Conservation (phyloP, 2,797 vertebrate genomes). For the Lacerta agilis region DNA sequence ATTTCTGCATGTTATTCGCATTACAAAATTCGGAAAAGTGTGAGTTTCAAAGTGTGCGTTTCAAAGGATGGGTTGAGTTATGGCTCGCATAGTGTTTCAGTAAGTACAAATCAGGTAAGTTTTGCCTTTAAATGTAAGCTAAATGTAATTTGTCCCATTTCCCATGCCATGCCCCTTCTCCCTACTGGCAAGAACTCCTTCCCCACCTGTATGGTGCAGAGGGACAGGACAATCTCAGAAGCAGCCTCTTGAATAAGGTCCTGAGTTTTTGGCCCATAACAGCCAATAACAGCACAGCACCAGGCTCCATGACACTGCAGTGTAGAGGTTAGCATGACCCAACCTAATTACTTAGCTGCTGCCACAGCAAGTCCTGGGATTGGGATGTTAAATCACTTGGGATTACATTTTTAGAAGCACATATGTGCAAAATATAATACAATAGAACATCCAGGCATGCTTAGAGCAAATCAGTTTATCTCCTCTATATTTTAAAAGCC, state of each 20-base stretch:
- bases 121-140: too few species aligned
- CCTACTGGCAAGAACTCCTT: background rate
- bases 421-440: constrained; percentile 27
- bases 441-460: constrained; percentile 41
- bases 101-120: too few species aligned
- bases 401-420: constrained; percentile 28
- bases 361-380: background rate
- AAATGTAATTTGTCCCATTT: too few species aligned
- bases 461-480: constrained; percentile 47
- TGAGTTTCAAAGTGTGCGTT: too few species aligned
- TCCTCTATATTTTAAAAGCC: constrained; percentile 26
- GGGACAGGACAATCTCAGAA: background rate
- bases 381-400: background rate
- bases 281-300: background rate
- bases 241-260: background rate
- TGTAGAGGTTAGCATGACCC: background rate
- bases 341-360: background rate
- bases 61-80: too few species aligned
- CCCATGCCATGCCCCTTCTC: background rate
- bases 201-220: background rate
- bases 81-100: too few species aligned
- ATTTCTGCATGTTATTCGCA: too few species aligned
- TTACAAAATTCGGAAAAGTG: too few species aligned
- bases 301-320: background rate
- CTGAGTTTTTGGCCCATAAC: background rate